These are phyloP conservation scores for Charanyca ferruginea DNA, from an alignment of 2,888 invertebrate genomes.

Conservation along the genomic window DNA sequence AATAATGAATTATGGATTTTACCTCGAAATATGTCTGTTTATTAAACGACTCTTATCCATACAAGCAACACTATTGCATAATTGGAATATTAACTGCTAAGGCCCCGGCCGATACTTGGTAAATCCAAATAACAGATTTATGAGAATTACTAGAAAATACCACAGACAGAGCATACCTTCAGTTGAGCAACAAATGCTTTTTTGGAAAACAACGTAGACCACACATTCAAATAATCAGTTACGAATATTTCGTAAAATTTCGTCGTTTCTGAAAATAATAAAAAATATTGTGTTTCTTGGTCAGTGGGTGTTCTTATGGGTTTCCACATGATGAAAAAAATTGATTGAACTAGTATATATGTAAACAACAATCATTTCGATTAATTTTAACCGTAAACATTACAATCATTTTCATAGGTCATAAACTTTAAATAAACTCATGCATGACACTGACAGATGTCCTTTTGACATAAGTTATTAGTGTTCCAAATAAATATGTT, in stretches of 20 bases:
- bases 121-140: not conserved
- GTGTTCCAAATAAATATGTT: not conserved
- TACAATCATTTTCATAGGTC: not conserved
- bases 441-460: conserved; percentile 21
- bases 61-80: not conserved
- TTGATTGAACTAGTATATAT: not conserved
- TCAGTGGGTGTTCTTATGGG: too few species aligned
- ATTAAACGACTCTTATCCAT: not conserved
- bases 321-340: conserved; percentile 70
- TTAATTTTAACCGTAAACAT: conserved; percentile 23
- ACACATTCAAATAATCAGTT: conserved; percentile 75
- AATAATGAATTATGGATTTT: too few species aligned
- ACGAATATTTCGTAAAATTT: conserved; percentile 71
- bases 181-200: conserved; percentile 70
- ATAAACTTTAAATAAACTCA: too few species aligned
- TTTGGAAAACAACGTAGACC: conserved; percentile 68
- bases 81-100: not conserved
- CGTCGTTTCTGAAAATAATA: conserved; percentile 55
- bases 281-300: conserved; percentile 63
- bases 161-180: conserved; percentile 65
- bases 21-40: too few species aligned
- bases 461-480: not conserved
- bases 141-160: conserved; percentile 54
- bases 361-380: conserved; percentile 12
- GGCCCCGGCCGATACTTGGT: not conserved